These are phyloP conservation scores for Syngnathus rostellatus DNA, from an alignment of 2,797 vertebrate species.

Conservation along the genomic window DNA sequence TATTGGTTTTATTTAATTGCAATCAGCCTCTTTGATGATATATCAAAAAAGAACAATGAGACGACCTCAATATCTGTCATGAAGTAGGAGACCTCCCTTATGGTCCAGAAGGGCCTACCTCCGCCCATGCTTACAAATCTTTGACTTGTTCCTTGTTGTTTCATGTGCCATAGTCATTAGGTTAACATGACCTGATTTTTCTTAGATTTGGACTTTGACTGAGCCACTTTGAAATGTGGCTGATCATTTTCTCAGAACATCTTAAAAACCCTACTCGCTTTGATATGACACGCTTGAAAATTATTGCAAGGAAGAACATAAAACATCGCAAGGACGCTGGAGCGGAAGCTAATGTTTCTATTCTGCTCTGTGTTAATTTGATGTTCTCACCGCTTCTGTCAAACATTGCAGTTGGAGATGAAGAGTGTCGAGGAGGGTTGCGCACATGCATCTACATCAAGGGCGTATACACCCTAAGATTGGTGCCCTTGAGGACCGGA, in stretches of 20 bases:
- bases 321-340: slow-evolving; percentile 26
- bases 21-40: background rate
- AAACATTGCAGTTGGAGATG: background rate
- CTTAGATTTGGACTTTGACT: too few species aligned
- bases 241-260: too few species aligned
- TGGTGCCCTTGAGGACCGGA: too few species aligned
- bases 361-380: slow-evolving; percentile 30
- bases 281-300: background rate
- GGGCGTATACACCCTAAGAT: too few species aligned
- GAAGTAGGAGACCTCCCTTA: background rate
- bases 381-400: slow-evolving; percentile 11
- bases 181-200: too few species aligned
- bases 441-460: background rate
- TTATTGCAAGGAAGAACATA: too few species aligned
- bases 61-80: background rate
- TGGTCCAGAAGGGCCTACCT: too few species aligned
- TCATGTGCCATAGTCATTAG: too few species aligned
- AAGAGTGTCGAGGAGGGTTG: background rate
- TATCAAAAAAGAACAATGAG: background rate
- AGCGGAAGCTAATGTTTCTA: background rate
- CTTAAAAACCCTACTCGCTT: too few species aligned
- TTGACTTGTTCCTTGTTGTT: too few species aligned
- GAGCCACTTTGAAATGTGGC: too few species aligned
- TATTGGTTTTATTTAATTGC: background rate
- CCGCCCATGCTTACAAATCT: too few species aligned